A percentile compares a stretch with the other conserved stretches of the same genome.
phyloP scores from a whole-genome alignment of 2,113 vertebrate genomes.

The Syrmaticus mikado region DNA sequence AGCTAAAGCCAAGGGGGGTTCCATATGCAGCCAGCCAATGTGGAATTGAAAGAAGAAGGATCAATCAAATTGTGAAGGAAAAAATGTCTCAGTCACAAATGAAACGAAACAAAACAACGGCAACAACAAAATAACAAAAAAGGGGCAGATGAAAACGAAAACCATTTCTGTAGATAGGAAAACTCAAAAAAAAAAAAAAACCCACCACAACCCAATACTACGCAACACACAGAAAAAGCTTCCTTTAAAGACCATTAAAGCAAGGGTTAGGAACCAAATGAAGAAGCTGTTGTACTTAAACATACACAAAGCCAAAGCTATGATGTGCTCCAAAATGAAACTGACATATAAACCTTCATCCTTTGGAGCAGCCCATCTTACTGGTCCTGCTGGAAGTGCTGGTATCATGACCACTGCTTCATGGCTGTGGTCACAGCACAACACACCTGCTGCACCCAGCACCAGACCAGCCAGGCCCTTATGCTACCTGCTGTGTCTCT shows the following conservation, averaged over 20 bases:
- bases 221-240: not conserved
- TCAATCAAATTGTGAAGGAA: slow-evolving; percentile 55
- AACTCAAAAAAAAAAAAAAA: not conserved
- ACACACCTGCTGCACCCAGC: not conserved
- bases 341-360: not conserved
- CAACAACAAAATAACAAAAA: not conserved
- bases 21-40: slow-evolving; percentile 56
- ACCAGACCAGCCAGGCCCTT: not conserved
- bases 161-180: not conserved
- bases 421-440: not conserved
- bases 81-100: slow-evolving; percentile 21
- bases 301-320: not conserved
- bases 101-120: not conserved
- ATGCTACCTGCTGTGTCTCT: accelerated
- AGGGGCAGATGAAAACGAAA: not conserved
- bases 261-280: not conserved
- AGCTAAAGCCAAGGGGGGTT: slow-evolving; percentile 59
- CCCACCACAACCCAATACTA: not conserved
- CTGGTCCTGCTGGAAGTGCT: not conserved
- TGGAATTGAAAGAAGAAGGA: slow-evolving; percentile 49
- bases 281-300: not conserved
- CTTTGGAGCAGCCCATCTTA: not conserved
- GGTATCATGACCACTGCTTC: accelerated
- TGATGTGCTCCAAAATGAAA: not conserved
- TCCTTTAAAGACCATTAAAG: not conserved